A percentile compares a stretch with the other conserved stretches of the same genome.
Conservation (phyloP, 2,888 invertebrate species). For the Eilema griseolum region DNA sequence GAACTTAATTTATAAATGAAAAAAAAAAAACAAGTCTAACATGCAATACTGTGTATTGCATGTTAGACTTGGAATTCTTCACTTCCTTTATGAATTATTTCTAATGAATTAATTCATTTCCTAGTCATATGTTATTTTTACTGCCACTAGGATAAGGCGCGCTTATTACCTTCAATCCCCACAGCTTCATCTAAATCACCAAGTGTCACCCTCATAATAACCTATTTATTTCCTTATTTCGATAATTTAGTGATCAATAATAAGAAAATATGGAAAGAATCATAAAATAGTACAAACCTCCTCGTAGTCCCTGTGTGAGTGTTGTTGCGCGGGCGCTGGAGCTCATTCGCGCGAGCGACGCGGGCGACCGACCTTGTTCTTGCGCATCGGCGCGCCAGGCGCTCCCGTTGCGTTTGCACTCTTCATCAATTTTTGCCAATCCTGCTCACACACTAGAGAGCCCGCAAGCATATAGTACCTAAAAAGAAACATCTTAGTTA, state of each 20-base stretch:
- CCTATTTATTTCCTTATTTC: not conserved
- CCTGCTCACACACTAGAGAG: constrained; percentile 97
- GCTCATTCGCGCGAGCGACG: constrained; percentile 96
- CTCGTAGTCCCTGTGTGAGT: constrained; percentile 81
- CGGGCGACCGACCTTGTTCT: constrained; percentile 96
- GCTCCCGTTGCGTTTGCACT: constrained; percentile 88
- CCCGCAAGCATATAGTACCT: constrained; percentile 97
- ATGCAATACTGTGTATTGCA: no score
- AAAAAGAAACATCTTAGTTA: constrained; percentile 24
- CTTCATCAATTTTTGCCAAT: constrained; percentile 97
- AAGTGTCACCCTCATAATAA: not conserved
- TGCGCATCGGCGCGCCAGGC: constrained; percentile 91
- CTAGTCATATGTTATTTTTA: no score
- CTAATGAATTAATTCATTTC: not conserved
- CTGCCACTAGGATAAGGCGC: not conserved
- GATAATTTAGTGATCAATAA: not conserved
- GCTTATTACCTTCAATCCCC: not conserved
- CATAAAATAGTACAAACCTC: constrained; percentile 64
- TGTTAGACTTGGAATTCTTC: not conserved
- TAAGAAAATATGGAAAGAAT: no score
- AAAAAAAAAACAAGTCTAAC: no score
- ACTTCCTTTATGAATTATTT: not conserved
- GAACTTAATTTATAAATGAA: not conserved
- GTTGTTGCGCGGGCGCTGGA: constrained; percentile 66
- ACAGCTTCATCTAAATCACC: not conserved